phyloP scores from a whole-genome alignment of 2,888 invertebrate genomes.

The Melikaiella ostensackeni region DNA sequence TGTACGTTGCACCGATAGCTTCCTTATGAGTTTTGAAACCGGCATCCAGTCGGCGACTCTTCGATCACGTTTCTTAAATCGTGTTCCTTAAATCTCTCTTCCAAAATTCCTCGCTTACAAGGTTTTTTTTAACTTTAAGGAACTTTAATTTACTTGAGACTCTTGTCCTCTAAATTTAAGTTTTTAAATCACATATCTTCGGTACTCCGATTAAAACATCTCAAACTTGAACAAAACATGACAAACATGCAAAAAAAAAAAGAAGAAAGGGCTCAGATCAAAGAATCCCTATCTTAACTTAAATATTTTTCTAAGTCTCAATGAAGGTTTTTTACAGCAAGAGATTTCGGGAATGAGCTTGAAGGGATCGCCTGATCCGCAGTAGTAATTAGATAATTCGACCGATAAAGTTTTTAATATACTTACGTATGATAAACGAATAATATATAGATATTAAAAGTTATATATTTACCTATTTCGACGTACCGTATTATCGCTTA shows the following conservation, averaged over 20 bases:
- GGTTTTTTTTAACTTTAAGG: conserved; percentile 2
- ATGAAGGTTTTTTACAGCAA: conserved; percentile 9
- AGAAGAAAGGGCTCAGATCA: not conserved
- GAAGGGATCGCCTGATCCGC: conserved; percentile 32
- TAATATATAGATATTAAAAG: conserved; percentile 49
- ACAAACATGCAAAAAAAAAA: not conserved
- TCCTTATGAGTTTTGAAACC: conserved; percentile 32
- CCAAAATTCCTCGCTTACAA: not conserved
- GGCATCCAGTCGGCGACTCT: conserved; percentile 31
- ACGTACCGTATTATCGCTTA: conserved; percentile 42
- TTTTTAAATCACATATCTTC: conserved; percentile 28
- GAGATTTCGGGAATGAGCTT: conserved; percentile 44
- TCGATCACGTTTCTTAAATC: conserved; percentile 28
- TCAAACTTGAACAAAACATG: conserved; percentile 1
- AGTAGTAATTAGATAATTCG: conserved; percentile 56
- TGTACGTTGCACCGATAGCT: conserved; percentile 47
- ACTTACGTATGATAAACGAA: conserved; percentile 60
- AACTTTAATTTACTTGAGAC: not conserved
- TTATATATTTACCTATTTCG: conserved; percentile 50
- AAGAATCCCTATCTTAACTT: not conserved
- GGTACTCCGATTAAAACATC: no score
- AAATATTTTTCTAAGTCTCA: conserved; percentile 14
- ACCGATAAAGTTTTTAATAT: conserved; percentile 60
- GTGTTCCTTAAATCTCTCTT: not conserved
- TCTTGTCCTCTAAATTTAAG: not conserved